Evolutionary conservation across 2,113 vertebrate genomes (phyloP).

Genomic region (Tetrax tetrax): DNA sequence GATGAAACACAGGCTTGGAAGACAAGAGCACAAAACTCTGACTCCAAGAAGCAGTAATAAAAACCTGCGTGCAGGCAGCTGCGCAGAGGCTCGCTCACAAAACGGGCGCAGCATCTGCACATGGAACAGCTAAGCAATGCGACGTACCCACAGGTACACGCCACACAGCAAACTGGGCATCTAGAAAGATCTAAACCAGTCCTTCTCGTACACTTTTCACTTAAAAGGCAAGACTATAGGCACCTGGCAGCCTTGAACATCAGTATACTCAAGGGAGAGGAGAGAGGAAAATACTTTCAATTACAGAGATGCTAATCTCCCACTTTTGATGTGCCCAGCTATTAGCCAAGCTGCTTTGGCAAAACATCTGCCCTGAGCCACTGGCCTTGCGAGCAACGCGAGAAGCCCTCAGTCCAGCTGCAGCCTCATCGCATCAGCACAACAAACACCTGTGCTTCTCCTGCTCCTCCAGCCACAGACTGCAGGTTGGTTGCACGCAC

Average conservation of each 20-base stretch:
- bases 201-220: background rate
- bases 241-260: conserved; percentile 8
- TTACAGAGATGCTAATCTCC: conserved; percentile 55
- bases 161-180: conserved; percentile 14
- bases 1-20: conserved; percentile 25
- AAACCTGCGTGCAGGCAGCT: conserved; percentile 11
- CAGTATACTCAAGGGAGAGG: background rate
- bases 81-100: conserved; percentile 13
- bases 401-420: background rate
- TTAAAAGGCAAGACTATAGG: conserved; percentile 37
- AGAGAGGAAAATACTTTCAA: conserved; percentile 47
- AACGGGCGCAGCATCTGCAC: background rate
- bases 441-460: accelerated
- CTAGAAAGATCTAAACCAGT: background rate
- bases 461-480: accelerated
- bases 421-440: background rate
- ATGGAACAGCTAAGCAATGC: background rate
- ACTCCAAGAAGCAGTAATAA: conserved; percentile 40
- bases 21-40: background rate
- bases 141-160: background rate
- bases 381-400: accelerated
- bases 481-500: accelerated
- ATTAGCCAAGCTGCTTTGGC: background rate
- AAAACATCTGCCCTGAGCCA: background rate
- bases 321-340: background rate